Percentiles rank a stretch among this genome's conserved stretches.
These are phyloP conservation scores for Coptodon rendalli DNA, from an alignment of 2,113 vertebrate species.

Conservation along the genomic window DNA sequence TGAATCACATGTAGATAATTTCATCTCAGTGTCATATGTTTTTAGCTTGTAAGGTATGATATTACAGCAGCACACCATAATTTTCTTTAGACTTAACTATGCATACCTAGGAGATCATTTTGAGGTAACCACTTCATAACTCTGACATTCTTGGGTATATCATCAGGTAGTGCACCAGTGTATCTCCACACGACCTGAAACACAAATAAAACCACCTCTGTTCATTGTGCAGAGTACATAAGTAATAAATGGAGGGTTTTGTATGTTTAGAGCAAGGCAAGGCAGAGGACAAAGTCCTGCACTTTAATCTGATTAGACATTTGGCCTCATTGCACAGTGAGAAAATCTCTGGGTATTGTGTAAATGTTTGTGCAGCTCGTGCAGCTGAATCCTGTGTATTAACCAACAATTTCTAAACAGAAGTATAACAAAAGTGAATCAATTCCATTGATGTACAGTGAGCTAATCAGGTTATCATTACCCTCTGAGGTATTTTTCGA, in stretches of 20 bases:
- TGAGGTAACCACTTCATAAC: conserved; percentile 94
- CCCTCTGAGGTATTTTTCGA: conserved; percentile 85
- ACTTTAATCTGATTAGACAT: neutral
- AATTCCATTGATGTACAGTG: neutral
- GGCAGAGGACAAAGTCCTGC: neutral
- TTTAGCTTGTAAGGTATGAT: neutral
- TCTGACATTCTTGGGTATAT: conserved; percentile 79
- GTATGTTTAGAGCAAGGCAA: neutral
- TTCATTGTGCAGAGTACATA: neutral
- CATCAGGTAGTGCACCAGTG: conserved; percentile 71
- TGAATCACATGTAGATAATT: neutral
- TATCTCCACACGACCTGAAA: conserved; percentile 90
- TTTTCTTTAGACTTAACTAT: neutral
- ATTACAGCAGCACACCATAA: neutral
- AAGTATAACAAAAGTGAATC: neutral
- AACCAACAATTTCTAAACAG: neutral
- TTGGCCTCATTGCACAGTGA: neutral
- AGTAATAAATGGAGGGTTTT: neutral
- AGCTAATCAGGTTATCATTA: conserved; percentile 36
- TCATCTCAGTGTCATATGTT: neutral
- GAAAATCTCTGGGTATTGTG: neutral
- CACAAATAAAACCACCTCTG: neutral
- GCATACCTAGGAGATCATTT: conserved; percentile 89
- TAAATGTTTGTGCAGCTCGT: neutral
- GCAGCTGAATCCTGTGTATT: neutral